Base-by-base conservation (phyloP, 1,140 invertebrate genomes). In the Ericerus pela region DNA sequence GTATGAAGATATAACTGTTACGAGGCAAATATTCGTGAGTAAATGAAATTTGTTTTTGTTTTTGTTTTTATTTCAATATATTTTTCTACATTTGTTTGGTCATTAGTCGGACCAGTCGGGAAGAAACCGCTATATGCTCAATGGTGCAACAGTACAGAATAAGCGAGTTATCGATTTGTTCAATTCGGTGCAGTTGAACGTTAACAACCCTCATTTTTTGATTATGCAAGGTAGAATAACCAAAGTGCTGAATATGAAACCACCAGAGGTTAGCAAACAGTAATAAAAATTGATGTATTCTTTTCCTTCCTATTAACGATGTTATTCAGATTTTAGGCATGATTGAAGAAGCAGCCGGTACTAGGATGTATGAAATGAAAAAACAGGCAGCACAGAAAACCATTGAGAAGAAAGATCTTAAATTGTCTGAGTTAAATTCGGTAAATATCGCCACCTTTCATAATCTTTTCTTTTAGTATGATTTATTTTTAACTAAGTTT, bases 201-300 rank as follows among this genome's bases (percentile, higher is more conserved):
- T 99, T 0, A 99, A 99, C 70, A 99, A 99, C 76, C 96, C 96
- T 2, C 95, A 99, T 70, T 99, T 98, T 69, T 78, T 99, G 3
- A 99, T 99, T 62, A 99, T 99, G 96, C 96, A 99, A 77, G 96
- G 96, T 8, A 79, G 94, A 64, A 96, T 99, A 54, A 98, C 95
- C 0, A 99, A 99, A 78, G 96, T 99, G 1, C 75, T 99, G 2
- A 99, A 96, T 68, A 99, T 99, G 95, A 99, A 97, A 67, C 92
- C 96, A 14, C 78, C 80, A 57, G 95, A 99, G 76, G 86, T 90
- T 71, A 63, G 59, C 55, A 55, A 54, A 26, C 36, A 10, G 14
- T 10, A 22, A 22, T 51, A 10, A 26, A 22, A 28, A 5, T 28
- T 51, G 10, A 20, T 2, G 12, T 12, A 4, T 20, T 53, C 14